A percentile compares a stretch with the other conserved stretches of the same genome.
Conservation (phyloP, 2,888 invertebrate genomes). For the Parnassius apollo region DNA sequence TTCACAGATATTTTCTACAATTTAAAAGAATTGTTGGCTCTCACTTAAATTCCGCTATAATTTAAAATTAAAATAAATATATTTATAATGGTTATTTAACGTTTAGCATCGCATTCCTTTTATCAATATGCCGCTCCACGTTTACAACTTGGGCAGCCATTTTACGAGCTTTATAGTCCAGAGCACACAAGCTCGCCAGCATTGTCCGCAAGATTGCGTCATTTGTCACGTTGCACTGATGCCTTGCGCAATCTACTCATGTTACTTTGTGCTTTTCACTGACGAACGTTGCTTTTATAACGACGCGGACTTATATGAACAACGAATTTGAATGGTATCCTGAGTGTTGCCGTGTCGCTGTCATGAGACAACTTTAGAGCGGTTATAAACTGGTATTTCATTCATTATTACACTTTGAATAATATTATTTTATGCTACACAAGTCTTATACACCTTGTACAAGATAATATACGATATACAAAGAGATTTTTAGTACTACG, state of each 20-base stretch:
- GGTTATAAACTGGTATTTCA: not conserved
- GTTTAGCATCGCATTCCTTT: not conserved
- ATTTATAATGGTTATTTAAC: too few relatives aligned
- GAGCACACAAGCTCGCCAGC: constrained; percentile 50
- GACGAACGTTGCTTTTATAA: constrained; percentile 46
- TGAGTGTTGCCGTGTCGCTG: constrained; percentile 22
- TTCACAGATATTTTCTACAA: too few relatives aligned
- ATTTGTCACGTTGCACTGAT: constrained; percentile 66
- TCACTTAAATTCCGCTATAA: too few relatives aligned
- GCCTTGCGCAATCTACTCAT: constrained; percentile 57
- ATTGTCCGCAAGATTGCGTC: constrained; percentile 69
- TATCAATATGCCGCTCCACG: constrained; percentile 4
- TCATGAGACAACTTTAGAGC: constrained; percentile 2
- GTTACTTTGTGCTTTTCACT: constrained; percentile 56
- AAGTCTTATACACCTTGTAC: not conserved
- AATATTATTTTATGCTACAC: not conserved
- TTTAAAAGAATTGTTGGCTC: too few relatives aligned
- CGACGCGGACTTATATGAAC: constrained; percentile 48
- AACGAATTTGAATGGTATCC: constrained; percentile 42
- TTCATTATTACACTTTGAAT: constrained; percentile 1
- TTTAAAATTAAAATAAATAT: too few relatives aligned
- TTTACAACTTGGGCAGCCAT: constrained; percentile 25
- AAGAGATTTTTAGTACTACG: too few relatives aligned
- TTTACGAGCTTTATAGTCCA: constrained; percentile 35
- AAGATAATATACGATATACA: too few relatives aligned